Conservation (phyloP, 2,888 invertebrate genomes). For the Phortica magna region DNA sequence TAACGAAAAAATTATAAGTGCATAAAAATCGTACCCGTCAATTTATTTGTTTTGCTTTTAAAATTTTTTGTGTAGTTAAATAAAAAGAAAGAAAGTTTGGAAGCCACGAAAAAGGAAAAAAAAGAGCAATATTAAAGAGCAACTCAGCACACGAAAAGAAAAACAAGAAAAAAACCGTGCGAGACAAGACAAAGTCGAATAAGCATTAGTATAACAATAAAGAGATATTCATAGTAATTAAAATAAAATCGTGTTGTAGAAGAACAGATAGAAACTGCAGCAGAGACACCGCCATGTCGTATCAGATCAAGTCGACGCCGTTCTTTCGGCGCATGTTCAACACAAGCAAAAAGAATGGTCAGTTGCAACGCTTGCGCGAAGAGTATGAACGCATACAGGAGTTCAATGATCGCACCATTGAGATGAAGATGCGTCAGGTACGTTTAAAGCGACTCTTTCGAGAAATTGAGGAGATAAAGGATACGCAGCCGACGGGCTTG, state of each 20-base stretch:
- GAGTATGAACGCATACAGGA: slow-evolving; percentile 70
- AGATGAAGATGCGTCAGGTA: slow-evolving; percentile 68
- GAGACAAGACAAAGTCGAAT: not conserved
- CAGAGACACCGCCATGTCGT: slow-evolving; percentile 56
- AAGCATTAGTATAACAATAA: not conserved
- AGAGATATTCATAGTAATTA: not conserved
- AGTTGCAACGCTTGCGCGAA: slow-evolving; percentile 65
- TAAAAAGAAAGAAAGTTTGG: not conserved
- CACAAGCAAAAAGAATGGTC: slow-evolving; percentile 65
- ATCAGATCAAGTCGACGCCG: slow-evolving; percentile 68
- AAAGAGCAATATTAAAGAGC: not conserved
- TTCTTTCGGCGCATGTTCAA: slow-evolving; percentile 61
- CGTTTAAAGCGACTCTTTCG: slow-evolving; percentile 67
- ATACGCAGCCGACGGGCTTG: slow-evolving; percentile 31
- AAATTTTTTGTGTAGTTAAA: not conserved
- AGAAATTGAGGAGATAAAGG: slow-evolving; percentile 67
- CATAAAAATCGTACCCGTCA: not conserved
- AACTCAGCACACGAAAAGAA: not conserved
- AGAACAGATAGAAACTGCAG: not conserved
- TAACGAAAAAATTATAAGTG: not conserved
- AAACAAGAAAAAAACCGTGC: not conserved
- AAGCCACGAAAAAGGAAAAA: not conserved
- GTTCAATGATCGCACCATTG: slow-evolving; percentile 67
- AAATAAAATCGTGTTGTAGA: too few species aligned
- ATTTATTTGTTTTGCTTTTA: not conserved